Conservation (phyloP, 2,797 vertebrate species). For the Bufotes viridis region DNA sequence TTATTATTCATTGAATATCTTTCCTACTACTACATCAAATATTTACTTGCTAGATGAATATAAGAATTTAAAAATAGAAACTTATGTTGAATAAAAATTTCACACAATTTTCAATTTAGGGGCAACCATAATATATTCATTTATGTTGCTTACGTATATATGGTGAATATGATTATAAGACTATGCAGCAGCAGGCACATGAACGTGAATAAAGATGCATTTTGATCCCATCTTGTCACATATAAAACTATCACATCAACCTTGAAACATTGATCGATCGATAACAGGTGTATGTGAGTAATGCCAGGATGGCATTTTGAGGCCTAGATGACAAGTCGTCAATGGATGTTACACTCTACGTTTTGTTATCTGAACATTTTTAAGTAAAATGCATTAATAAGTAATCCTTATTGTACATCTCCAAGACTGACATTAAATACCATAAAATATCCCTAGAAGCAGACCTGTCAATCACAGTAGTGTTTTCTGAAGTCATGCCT, state of each 20-base stretch:
- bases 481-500: slow-evolving; percentile 34
- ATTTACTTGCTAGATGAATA: not conserved
- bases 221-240: not conserved
- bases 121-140: not conserved
- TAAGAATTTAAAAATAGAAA: too few species aligned
- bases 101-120: not conserved
- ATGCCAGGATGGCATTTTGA: not conserved
- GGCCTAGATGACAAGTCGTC: not conserved
- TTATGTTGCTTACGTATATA: not conserved
- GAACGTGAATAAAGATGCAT: not conserved
- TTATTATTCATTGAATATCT: too few species aligned
- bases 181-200: not conserved
- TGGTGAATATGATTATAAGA: not conserved
- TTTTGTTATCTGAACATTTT: slow-evolving; percentile 1
- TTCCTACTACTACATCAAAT: too few species aligned
- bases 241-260: slow-evolving; percentile 8
- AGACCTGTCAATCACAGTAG: slow-evolving; percentile 41
- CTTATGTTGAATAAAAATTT: not conserved
- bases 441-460: slow-evolving; percentile 21
- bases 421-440: not conserved
- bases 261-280: not conserved
- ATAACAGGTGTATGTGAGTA: not conserved
- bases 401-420: slow-evolving; percentile 1
- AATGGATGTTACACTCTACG: not conserved
- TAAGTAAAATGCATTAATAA: slow-evolving; percentile 7